Percentiles rank a stretch among this genome's conserved stretches.
These are phyloP conservation scores for Hemibagrus guttatus DNA, from an alignment of 2,797 vertebrate genomes.

Conservation along the genomic window DNA sequence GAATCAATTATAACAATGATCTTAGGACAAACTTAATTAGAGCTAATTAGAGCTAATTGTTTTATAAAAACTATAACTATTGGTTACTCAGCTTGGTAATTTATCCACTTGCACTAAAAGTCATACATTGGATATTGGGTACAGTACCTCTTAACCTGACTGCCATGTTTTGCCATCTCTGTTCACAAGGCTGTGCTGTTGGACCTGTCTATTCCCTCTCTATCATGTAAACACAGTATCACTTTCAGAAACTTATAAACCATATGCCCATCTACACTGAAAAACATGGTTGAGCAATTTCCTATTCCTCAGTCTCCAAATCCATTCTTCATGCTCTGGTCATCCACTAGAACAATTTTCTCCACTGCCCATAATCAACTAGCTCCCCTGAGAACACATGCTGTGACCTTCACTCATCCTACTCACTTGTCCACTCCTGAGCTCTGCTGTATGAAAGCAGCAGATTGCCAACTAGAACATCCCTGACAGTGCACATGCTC, in stretches of 20 bases:
- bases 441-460: no score
- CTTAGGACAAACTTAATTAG: not conserved
- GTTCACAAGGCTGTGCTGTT: not conserved
- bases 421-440: not conserved
- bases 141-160: not conserved
- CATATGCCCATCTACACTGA: not conserved
- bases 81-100: not conserved
- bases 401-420: not conserved
- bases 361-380: not conserved
- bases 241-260: not conserved
- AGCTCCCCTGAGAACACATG: not conserved
- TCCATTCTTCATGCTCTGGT: not conserved
- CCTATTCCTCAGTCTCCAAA: not conserved
- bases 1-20: not conserved
- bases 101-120: not conserved
- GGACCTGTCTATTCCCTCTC: not conserved
- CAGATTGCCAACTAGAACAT: not conserved
- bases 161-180: not conserved
- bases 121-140: not conserved
- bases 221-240: not conserved
- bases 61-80: not conserved
- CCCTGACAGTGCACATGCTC: not conserved
- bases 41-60: not conserved
- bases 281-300: not conserved
- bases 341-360: not conserved